Conservation (phyloP, 2,113 vertebrate genomes). For the Daboia siamensis region DNA sequence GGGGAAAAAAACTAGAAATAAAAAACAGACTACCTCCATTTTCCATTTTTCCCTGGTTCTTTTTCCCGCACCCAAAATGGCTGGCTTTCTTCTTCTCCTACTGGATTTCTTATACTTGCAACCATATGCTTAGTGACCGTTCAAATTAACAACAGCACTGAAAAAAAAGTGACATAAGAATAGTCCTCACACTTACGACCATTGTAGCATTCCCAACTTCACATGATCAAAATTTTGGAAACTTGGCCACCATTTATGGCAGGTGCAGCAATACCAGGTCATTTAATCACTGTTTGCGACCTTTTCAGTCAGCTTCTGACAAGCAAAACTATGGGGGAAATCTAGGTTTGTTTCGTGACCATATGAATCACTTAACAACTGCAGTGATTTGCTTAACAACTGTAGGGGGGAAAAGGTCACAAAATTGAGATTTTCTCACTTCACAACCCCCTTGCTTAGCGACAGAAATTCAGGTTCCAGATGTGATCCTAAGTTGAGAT, state of each 20-base stretch:
- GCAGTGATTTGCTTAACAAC: background rate
- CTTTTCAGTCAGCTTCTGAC: background rate
- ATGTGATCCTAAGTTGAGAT: background rate
- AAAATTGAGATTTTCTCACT: background rate
- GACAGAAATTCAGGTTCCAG: background rate
- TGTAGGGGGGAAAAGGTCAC: background rate
- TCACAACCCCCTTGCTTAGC: background rate
- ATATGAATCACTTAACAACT: background rate
- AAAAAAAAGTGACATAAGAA: background rate
- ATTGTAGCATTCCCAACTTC: background rate
- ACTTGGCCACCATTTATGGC: background rate
- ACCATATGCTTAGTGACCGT: background rate
- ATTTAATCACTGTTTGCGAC: background rate
- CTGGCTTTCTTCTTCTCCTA: background rate
- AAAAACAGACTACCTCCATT: background rate
- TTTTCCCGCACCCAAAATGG: fast-evolving
- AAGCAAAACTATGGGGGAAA: background rate
- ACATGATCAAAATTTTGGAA: background rate
- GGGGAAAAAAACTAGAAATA: background rate
- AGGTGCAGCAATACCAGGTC: too few species aligned
- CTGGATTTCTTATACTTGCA: background rate
- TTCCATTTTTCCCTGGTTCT: background rate
- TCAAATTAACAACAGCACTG: background rate
- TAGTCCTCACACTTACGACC: background rate
- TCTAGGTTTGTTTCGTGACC: background rate